phyloP scores from a whole-genome alignment of 2,797 vertebrate species.

The Acanthurus lineatus region DNA sequence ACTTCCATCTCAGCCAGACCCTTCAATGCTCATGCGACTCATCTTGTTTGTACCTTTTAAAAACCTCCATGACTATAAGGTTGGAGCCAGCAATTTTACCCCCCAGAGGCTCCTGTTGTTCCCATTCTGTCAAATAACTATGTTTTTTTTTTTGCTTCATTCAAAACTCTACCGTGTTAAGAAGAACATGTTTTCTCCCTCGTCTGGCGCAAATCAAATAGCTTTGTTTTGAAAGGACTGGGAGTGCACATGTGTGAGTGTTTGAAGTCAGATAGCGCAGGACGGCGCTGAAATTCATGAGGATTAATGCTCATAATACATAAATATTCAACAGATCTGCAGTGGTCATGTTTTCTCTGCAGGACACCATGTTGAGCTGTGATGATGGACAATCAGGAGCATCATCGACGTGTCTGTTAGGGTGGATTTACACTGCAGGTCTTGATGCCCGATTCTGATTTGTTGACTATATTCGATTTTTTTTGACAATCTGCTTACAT shows the following conservation, averaged over 20 bases:
- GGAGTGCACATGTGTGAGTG: background rate
- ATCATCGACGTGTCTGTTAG: background rate
- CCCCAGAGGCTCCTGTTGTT: constrained; percentile 43
- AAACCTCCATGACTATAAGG: constrained; percentile 44
- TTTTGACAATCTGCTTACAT: too few species aligned
- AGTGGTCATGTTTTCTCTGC: constrained; percentile 25
- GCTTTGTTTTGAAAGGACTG: constrained; percentile 29
- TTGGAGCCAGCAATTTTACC: constrained; percentile 26
- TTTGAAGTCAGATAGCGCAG: constrained; percentile 20
- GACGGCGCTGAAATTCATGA: constrained; percentile 27
- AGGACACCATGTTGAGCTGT: constrained; percentile 38
- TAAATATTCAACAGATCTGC: constrained; percentile 33
- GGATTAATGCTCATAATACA: constrained; percentile 25
- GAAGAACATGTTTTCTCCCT: constrained; percentile 10
- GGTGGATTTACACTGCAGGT: too few species aligned
- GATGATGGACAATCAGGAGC: constrained; percentile 23
- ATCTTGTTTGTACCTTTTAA: constrained; percentile 63
- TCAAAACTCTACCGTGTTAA: constrained; percentile 41
- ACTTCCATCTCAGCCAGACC: constrained; percentile 42
- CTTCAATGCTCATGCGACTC: constrained; percentile 42
- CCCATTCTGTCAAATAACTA: constrained; percentile 68
- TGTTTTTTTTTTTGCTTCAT: constrained; percentile 38
- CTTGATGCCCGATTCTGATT: too few species aligned
- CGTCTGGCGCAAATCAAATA: constrained; percentile 5
- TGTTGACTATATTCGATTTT: too few species aligned